Conservation (phyloP, 1,140 invertebrate genomes). For the Zophobas morio region DNA sequence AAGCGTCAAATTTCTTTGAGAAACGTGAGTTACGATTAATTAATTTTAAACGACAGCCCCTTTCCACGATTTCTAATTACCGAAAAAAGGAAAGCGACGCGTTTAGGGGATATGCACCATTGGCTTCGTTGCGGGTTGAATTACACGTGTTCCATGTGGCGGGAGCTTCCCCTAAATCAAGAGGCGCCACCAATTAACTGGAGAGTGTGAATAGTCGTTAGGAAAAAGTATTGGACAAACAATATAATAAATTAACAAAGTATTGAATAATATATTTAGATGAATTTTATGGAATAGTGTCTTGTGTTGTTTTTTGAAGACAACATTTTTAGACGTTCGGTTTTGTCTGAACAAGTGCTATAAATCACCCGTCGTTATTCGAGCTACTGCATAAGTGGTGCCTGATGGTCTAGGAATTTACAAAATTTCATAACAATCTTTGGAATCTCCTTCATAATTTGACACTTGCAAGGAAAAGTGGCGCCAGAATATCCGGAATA, state of each 20-base stretch:
- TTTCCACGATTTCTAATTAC: conserved; percentile 22
- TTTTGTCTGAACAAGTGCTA: background rate
- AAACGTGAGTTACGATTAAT: background rate
- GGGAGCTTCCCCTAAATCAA: conserved; percentile 12
- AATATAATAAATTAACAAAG: no score
- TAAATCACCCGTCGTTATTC: background rate
- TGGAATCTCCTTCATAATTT: conserved; percentile 12
- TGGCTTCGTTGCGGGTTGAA: conserved; percentile 6
- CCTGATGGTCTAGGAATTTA: conserved; percentile 29
- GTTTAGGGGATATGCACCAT: conserved; percentile 29
- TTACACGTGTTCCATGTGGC: conserved; percentile 16
- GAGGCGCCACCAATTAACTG: conserved; percentile 28
- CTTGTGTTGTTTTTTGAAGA: no score
- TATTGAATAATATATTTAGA: no score
- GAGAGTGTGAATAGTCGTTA: background rate
- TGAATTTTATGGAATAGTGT: no score
- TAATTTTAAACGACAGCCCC: conserved; percentile 18
- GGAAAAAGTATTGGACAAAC: no score
- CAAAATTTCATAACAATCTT: conserved; percentile 15
- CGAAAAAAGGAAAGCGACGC: conserved; percentile 18
- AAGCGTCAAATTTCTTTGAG: no score
- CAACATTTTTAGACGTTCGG: no score
- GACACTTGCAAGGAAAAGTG: background rate
- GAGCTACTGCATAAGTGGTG: background rate
- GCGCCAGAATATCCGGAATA: conserved; percentile 33